A percentile compares a stretch with the other conserved stretches of the same genome.
Evolutionary conservation across 2,888 invertebrate genomes (phyloP).

Genomic region (Ceramica pisi): DNA sequence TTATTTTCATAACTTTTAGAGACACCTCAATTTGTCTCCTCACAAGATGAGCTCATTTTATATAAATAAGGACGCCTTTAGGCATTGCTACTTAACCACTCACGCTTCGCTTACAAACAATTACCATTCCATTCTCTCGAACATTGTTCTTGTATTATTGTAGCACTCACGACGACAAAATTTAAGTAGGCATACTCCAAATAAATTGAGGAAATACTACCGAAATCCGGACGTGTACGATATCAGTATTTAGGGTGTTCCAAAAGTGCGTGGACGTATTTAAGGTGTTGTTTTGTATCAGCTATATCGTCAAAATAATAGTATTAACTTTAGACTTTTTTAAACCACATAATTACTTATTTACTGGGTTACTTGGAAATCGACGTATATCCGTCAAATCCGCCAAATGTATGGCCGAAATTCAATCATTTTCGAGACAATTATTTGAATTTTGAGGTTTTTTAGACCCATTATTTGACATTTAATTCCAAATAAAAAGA

Average conservation of each 20-base stretch:
- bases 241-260: slow-evolving; percentile 5
- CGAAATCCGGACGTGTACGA: slow-evolving; percentile 12
- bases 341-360: too few species aligned
- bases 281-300: too few species aligned
- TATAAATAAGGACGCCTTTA: slow-evolving; percentile 17
- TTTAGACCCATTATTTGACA: too few species aligned
- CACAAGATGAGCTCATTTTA: slow-evolving; percentile 20
- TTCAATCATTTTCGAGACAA: too few species aligned
- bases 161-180: slow-evolving; percentile 31
- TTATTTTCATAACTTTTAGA: not conserved
- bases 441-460: too few species aligned
- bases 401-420: too few species aligned
- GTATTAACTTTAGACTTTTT: too few species aligned
- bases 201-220: slow-evolving; percentile 60
- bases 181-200: slow-evolving; percentile 37
- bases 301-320: too few species aligned
- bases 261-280: too few species aligned
- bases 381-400: too few species aligned
- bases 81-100: slow-evolving; percentile 31
- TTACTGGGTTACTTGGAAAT: too few species aligned
- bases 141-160: slow-evolving; percentile 42
- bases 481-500: too few species aligned
- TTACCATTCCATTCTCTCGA: slow-evolving; percentile 31
- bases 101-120: slow-evolving; percentile 37
- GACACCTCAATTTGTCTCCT: slow-evolving; percentile 22